These are phyloP conservation scores for Papilio machaon DNA, from an alignment of 1,140 invertebrate genomes.

Conservation along the genomic window DNA sequence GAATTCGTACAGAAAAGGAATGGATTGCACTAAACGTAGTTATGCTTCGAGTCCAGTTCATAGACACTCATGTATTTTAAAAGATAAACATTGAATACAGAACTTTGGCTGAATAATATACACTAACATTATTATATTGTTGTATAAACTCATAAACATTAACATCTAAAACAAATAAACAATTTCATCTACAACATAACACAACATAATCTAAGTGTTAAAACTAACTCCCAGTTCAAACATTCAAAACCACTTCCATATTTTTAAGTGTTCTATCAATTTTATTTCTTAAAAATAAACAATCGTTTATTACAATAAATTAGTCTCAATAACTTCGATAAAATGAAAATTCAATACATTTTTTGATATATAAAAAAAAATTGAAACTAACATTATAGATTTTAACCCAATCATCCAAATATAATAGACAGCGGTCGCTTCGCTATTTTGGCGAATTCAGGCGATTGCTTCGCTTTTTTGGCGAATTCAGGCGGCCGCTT, in stretches of 20 bases:
- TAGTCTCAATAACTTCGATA: neutral
- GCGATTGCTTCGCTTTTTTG: no score
- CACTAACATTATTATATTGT: constrained; percentile 47
- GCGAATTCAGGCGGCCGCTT: no score
- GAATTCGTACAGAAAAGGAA: constrained; percentile 10
- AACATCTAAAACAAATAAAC: constrained; percentile 76
- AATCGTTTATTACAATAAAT: neutral
- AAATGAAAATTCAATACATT: neutral
- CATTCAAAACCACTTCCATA: constrained; percentile 12
- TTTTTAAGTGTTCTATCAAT: neutral
- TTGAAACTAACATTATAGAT: neutral
- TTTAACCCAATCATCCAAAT: constrained; percentile 5
- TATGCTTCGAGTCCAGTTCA: neutral
- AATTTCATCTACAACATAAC: constrained; percentile 73
- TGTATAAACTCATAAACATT: constrained; percentile 74
- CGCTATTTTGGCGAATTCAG: no score
- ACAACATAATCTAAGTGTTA: constrained; percentile 59
- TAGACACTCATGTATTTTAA: neutral
- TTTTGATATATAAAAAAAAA: neutral
- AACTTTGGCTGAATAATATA: constrained; percentile 25
- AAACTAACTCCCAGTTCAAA: constrained; percentile 46
- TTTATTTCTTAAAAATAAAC: neutral
- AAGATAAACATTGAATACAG: constrained; percentile 18
- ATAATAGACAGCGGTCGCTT: neutral
- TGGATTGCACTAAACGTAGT: neutral